Evolutionary conservation across 2,888 invertebrate genomes (phyloP), one percentile per base, ranked within the genome.

Genomic region (Cylindroiulus punctatus): DNA sequence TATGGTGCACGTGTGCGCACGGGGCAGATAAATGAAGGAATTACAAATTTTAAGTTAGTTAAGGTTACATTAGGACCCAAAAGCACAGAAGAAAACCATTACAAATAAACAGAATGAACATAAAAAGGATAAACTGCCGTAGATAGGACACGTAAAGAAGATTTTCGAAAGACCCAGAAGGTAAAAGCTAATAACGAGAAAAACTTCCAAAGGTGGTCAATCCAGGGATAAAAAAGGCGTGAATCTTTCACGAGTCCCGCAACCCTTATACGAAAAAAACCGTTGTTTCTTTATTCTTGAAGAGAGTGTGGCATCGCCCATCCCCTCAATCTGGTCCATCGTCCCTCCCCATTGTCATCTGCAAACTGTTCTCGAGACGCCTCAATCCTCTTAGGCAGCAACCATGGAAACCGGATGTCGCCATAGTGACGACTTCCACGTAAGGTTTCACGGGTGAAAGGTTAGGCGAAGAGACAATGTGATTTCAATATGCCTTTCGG

Each of bases 371-470:
- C 81, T 36, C 4, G 36, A 81, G 81, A 81, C 19, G 81, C 81
- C 81, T 32, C 36, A 32, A 81, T 81, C 81, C 36, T 36, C 32
- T 36, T 32, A 17, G 17, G 36, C 36, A 81, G 81, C 36, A 32
- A 36, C 36, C 81, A 81, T 81, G 36, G 81, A 30, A 81, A 81
- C 81, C 36, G 36, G 81, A 81, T 81, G 81, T 81, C 81, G 36
- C 81, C 81, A 81, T 81, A 81, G 81, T 81, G 81, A 81, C 81
- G 81, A 30, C 30, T 81, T 81, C 81, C 81, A 81, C 36, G 81
- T 36, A 30, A 81, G 81, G 81, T 81, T 52, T 81, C 17, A 81
- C 81, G 81, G 81, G 81, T 81, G 81, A 81, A 81, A 81, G 81
- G 81, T 81, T 30, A 81, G 81, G 36, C 30, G 81, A 30, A 19